Base-by-base conservation (phyloP, 2,797 vertebrate species). In the Gymnopithys bicolor region DNA sequence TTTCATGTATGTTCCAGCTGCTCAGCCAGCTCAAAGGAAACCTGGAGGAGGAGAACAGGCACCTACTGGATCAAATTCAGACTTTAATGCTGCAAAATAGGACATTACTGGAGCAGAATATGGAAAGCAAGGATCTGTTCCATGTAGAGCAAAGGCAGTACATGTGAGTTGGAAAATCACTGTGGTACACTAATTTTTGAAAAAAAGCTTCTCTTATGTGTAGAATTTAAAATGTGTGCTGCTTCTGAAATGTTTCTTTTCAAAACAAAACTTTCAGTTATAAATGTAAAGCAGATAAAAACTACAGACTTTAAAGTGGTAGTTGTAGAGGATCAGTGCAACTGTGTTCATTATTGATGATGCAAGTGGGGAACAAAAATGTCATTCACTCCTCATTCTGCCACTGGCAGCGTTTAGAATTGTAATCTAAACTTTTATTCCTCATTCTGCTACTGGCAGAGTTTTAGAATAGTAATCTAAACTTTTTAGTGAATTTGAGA, bases 91-190 rank as follows among this genome's bases (percentile, higher is more conserved):
- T 99, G 33, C 99, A 99, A 95, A 99, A 99, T 96, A 98, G 98
- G 94, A 99, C 99, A 8, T 97, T 99, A 83, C 95, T 99, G 97
- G 99, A 99, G 91, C 99, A 99, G 96, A 99, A 98, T 53, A 99
- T 99, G 99, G 99, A 99, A 98, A 99, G 99, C 99, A 99, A 99
- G 96, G 99, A 99, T 97, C 98, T 99, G 94, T 99, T 99, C 97
- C 99, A 99, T 37, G 98, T 99, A 24, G 99, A 99, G 92, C 99
- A 99, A 97, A 98, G 99, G 93, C 99, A 99, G 79, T 99, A 99
- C 96, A 99, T 99, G 99, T 99, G 97, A 94, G 98, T 98, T 97
- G 95, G 92, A 73, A 94, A n/a, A 37, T 71, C 24, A 41, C 55
- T 94, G 58, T 69, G 55, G 33, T 76, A 23, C 15, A 24, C 13